Base-by-base conservation (phyloP, 92 coral and sea anemone species). In the Siderastrea radians region DNA sequence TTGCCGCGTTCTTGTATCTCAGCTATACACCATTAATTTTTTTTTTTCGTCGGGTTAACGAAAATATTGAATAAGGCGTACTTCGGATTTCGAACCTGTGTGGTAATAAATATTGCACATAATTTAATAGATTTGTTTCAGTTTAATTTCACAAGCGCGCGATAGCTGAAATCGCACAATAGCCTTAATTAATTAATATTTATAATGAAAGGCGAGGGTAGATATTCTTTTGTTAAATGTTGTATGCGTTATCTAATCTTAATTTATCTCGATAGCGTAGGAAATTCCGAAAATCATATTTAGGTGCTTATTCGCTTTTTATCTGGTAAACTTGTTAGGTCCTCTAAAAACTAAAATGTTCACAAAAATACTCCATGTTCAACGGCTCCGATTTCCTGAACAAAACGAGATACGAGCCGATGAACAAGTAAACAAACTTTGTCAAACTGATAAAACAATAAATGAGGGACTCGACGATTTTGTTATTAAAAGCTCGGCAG, bases 81-180 rank as follows among this genome's bases (percentile, higher is more conserved):
- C 49, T 51, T 53, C 38, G 1, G 13, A 57, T 10, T 65, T 79
- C 17, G n/a, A 12, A 54, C 64, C 75, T 53, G 65, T 2, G 4
- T 17, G 59, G 5, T 79, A 67, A 51, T 52, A 54, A 81, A 13
- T 49, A 81, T 11, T 62, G 47, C 60, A 62, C 83, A 48, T 73
- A 16, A 3, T 48, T 26, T 66, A 66, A 68, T 66, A 66, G 64
- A 66, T 68, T 68, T 43, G 50, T 55, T 68, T 51, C 76, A 51
- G 14, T 68, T 50, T 79, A 79, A 64, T 49, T 53, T 67, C 52
- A 52, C n/a, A 49, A 78, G 16, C 15, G 9, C 68, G 47, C 49
- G 49, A 66, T 11, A 38, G 51, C 1, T 7, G 3, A 46, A 3
- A 38, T 48, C 5, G 51, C 14, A 6, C 71, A 63, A 38, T 51